Conservation (phyloP, 2,797 vertebrate genomes). For the Avahi laniger region DNA sequence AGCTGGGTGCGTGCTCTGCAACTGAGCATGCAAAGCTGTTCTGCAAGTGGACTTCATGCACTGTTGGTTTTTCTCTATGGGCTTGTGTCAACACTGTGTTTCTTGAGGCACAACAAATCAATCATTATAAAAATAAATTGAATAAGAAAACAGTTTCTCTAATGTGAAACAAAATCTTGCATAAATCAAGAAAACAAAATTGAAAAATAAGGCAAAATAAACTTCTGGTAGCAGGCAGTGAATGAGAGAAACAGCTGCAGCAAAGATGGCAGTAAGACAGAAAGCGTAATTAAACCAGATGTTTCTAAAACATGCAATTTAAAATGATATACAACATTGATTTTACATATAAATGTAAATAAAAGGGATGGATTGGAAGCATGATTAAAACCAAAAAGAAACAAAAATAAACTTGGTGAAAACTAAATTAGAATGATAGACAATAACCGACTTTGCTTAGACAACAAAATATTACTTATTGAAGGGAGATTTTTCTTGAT, state of each 20-base stretch:
- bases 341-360: conserved; percentile 71
- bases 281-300: conserved; percentile 70
- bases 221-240: background rate
- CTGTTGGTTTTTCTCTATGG: background rate
- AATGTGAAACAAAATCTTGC: background rate
- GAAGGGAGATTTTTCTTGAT: background rate
- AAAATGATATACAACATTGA: conserved; percentile 63
- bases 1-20: background rate
- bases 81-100: background rate
- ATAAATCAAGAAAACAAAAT: background rate
- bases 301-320: conserved; percentile 63
- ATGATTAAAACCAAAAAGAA: conserved; percentile 58
- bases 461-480: conserved; percentile 53
- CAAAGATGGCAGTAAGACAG: conserved; percentile 43
- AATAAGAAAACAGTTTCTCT: background rate
- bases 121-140: background rate
- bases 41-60: rapidly evolving
- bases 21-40: background rate
- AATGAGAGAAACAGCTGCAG: conserved; percentile 62
- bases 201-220: conserved; percentile 45
- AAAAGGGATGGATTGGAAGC: conserved; percentile 36
- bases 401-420: conserved; percentile 52
- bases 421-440: conserved; percentile 57
- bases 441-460: conserved; percentile 46
- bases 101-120: background rate